These are phyloP conservation scores for Octomys mimax DNA, from an alignment of 2,797 vertebrate species.

Conservation along the genomic window DNA sequence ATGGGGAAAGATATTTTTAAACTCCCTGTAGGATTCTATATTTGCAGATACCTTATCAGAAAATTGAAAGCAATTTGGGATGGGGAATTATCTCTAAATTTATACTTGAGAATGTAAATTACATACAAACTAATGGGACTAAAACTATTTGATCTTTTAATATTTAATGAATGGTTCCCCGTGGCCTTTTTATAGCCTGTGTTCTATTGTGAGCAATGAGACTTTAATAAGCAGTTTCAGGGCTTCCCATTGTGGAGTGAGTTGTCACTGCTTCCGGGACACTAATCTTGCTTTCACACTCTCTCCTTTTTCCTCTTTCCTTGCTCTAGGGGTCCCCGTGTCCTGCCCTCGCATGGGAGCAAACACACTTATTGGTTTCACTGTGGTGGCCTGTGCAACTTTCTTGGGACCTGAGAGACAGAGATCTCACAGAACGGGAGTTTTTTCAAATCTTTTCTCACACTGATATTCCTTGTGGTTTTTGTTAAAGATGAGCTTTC, in stretches of 20 bases:
- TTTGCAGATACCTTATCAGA: slow-evolving; percentile 80
- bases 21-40: slow-evolving; percentile 72
- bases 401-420: slow-evolving; percentile 69
- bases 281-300: slow-evolving; percentile 75
- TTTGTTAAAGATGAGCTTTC: slow-evolving; percentile 51
- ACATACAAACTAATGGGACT: slow-evolving; percentile 84
- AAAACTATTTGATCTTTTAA: slow-evolving; percentile 83
- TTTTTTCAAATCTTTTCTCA: neutral
- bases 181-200: slow-evolving; percentile 83
- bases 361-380: slow-evolving; percentile 74
- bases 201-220: slow-evolving; percentile 78
- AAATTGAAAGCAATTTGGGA: slow-evolving; percentile 77
- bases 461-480: neutral
- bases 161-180: slow-evolving; percentile 85
- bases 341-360: slow-evolving; percentile 50
- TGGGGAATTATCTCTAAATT: slow-evolving; percentile 83
- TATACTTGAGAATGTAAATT: slow-evolving; percentile 83
- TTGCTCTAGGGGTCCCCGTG: slow-evolving; percentile 64
- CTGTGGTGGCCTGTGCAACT: slow-evolving; percentile 77
- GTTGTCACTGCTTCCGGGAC: slow-evolving; percentile 78
- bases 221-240: slow-evolving; percentile 76
- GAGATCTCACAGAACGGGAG: neutral
- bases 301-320: slow-evolving; percentile 47
- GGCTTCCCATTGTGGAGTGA: slow-evolving; percentile 77
- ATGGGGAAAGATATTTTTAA: slow-evolving; percentile 84